These are phyloP conservation scores for Apotomis betuletana DNA, from an alignment of 2,888 invertebrate species.

Conservation along the genomic window DNA sequence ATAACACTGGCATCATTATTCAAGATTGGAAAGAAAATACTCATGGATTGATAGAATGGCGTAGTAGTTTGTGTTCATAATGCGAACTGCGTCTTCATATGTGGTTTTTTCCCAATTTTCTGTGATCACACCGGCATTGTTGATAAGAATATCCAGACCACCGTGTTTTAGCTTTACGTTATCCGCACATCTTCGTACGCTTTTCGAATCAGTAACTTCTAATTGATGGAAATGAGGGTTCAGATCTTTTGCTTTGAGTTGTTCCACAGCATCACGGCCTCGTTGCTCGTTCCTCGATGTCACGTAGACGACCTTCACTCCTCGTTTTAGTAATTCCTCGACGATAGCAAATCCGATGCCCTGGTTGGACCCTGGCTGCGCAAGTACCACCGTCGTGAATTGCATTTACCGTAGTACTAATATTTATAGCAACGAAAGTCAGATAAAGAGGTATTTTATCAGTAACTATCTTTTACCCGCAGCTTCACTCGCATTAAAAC, in stretches of 20 bases:
- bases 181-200: constrained; percentile 49
- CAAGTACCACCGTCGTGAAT: too few relatives aligned
- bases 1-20: constrained; percentile 51
- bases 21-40: constrained; percentile 49
- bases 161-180: constrained; percentile 50
- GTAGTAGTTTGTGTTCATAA: constrained; percentile 51
- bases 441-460: too few relatives aligned
- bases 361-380: constrained; percentile 85
- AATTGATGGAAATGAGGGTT: constrained; percentile 59
- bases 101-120: constrained; percentile 44
- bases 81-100: constrained; percentile 51
- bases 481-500: too few relatives aligned
- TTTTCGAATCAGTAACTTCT: constrained; percentile 50
- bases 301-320: constrained; percentile 85
- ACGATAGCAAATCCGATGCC: constrained; percentile 86
- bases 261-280: constrained; percentile 80
- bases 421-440: too few relatives aligned
- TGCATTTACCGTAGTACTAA: too few relatives aligned
- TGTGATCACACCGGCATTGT: constrained; percentile 52
- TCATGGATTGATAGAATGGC: constrained; percentile 51
- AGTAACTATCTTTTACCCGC: too few relatives aligned
- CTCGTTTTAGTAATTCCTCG: constrained; percentile 83
- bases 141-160: constrained; percentile 55
- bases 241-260: constrained; percentile 76
- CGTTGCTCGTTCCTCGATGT: constrained; percentile 83